Evolutionary conservation across 2,113 vertebrate genomes (phyloP), one percentile per base, ranked within the genome.

Genomic region (Notarius lentiginosus): DNA sequence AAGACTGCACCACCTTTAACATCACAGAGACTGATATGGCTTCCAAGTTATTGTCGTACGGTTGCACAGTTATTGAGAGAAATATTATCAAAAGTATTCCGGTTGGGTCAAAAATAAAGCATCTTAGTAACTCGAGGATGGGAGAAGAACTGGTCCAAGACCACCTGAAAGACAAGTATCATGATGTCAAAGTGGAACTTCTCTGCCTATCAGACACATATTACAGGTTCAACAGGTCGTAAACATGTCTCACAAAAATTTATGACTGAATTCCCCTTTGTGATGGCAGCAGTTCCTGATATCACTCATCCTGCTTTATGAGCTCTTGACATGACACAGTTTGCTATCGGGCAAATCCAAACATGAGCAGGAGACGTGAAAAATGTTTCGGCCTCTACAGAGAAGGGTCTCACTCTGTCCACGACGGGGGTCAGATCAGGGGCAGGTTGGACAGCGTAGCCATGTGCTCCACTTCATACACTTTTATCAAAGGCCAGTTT

Each of bases 1-100:
- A 92, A 91, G 97, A 88, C 72, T 9, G 79, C 51, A 15, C 75
- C 12, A 4, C 34, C 15, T 53, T 87, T 84, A 6, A 79, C 22
- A 2, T 55, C 65, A 53, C 49, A 20, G 65, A 9, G 17, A 84
- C 53, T 6, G 27, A 83, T 22, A n/a, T 24, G 17, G 30, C 53
- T 20, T 8, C 17, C 20, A 55, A 8, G 15, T 79, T 56, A 79
- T 58, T 20, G 15, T 4, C 2, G 34, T 81, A 41, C 2, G 20
- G 10, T 81, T 61, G 56, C 55, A 34, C 15, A 60, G 34, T 34
- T 41, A 20, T 79, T 20, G 7, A 30, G 53, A 18, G 30, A 18
- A 79, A 58, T 79, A 41, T 56, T 8, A 58, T 30, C 17, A 55
- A n/a, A 6, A 68, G 1, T 76, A n/a, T 24, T 51, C 11, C 49